Evolutionary conservation across 2,797 vertebrate species (phyloP).

Genomic region (Coilia nasus): DNA sequence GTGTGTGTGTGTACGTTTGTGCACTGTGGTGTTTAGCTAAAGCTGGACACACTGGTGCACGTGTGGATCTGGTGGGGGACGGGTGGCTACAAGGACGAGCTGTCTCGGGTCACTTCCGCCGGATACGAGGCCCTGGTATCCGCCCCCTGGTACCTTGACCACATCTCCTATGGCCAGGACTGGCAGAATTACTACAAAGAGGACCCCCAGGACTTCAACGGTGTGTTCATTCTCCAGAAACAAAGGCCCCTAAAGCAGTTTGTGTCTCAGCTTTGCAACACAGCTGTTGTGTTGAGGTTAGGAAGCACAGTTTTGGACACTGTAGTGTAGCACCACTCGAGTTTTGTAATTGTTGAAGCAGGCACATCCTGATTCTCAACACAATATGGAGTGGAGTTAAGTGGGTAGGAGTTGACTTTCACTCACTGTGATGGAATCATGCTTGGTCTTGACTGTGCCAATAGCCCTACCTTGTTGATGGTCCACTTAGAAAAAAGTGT

Average conservation of each 20-base stretch:
- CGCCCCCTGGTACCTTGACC: not conserved
- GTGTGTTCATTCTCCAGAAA: not conserved
- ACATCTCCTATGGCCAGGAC: not conserved
- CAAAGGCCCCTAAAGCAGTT: not conserved
- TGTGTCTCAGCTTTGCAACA: not conserved
- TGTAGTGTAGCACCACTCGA: too few species aligned
- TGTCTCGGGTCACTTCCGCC: not conserved
- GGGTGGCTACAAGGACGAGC: not conserved
- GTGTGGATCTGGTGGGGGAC: slow-evolving; percentile 8
- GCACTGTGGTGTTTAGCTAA: not conserved
- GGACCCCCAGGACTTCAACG: not conserved
- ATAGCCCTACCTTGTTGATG: too few species aligned
- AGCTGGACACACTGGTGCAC: not conserved
- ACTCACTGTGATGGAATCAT: too few species aligned
- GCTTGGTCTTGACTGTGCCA: too few species aligned
- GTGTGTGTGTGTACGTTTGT: not conserved
- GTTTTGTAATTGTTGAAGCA: too few species aligned
- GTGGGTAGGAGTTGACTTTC: too few species aligned
- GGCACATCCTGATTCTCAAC: too few species aligned
- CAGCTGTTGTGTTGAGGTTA: too few species aligned
- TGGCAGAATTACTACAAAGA: not conserved
- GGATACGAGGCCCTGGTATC: not conserved
- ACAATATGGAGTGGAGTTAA: too few species aligned
- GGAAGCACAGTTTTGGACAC: too few species aligned
- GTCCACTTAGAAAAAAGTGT: too few species aligned